A percentile compares a stretch with the other conserved stretches of the same genome.
Conservation (phyloP, 2,888 invertebrate species). For the Plagiodera versicolora region DNA sequence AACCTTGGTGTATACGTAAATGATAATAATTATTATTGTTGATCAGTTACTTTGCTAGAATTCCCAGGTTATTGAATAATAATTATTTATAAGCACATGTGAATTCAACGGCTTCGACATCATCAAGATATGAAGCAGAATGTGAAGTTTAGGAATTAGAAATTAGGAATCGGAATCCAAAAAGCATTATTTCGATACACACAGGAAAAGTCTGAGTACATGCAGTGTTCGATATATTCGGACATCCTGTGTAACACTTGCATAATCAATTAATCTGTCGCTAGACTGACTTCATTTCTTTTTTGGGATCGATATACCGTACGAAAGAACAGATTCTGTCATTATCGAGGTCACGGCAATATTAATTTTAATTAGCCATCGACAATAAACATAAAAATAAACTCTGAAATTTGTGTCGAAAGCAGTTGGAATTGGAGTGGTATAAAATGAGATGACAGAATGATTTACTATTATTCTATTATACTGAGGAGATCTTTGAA, state of each 20-base stretch:
- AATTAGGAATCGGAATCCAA: no score
- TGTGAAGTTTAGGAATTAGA: no score
- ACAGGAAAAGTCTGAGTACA: background rate
- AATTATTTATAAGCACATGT: background rate
- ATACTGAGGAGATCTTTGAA: no score
- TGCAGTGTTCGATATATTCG: background rate
- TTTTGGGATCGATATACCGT: slow-evolving; percentile 19
- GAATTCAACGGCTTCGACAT: background rate
- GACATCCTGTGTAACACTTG: slow-evolving; percentile 15
- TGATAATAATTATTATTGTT: background rate
- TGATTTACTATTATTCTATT: no score
- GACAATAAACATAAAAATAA: slow-evolving; percentile 17
- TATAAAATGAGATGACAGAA: no score
- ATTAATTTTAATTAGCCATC: slow-evolving; percentile 20
- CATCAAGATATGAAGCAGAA: no score
- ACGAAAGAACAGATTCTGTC: slow-evolving; percentile 19
- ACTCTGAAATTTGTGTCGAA: background rate
- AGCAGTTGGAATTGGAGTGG: no score
- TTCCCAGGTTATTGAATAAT: background rate
- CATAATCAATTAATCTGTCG: slow-evolving; percentile 8
- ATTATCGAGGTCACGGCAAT: slow-evolving; percentile 20
- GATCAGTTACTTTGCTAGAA: background rate
- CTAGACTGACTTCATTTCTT: slow-evolving; percentile 17
- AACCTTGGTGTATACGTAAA: background rate
- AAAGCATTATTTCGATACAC: background rate